Evolutionary conservation across 2,113 vertebrate genomes (phyloP).

Genomic region (Psilopogon haemacephalus): DNA sequence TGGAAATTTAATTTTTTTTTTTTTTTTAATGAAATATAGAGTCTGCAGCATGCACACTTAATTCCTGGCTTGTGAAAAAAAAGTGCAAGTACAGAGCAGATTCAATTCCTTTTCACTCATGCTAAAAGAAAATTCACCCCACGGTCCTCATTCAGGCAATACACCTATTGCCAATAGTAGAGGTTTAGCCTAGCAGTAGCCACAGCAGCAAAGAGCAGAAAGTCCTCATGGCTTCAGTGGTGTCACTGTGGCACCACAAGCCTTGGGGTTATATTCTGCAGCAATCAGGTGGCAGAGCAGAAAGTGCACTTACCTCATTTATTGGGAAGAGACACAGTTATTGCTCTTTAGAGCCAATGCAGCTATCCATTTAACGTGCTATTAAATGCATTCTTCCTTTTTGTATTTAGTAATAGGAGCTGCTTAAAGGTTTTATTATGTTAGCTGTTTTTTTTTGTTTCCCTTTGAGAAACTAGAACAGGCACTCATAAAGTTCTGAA

Average conservation of each 20-base stretch:
- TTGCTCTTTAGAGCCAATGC: background rate
- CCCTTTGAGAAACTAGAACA: background rate
- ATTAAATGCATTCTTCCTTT: background rate
- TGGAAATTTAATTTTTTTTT: background rate
- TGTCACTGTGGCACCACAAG: background rate
- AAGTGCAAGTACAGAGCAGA: background rate
- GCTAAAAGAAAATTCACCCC: background rate
- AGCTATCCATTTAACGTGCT: background rate
- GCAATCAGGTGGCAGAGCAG: background rate
- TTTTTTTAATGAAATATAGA: background rate
- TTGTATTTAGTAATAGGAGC: background rate
- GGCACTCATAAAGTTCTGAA: background rate
- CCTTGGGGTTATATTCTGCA: background rate
- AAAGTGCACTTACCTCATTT: background rate
- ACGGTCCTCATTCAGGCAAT: background rate
- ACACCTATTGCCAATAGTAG: background rate
- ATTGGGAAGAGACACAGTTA: background rate
- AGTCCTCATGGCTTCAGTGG: background rate
- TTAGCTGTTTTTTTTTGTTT: background rate
- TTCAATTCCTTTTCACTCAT: background rate
- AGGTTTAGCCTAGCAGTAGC: background rate
- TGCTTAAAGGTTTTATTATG: background rate
- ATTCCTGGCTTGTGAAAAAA: background rate
- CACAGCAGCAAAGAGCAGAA: slow-evolving; percentile 6
- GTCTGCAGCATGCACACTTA: background rate